Evolutionary conservation across 2,888 invertebrate species (phyloP), one percentile per base, ranked within the genome.

Genomic region (Drosophila sordidapex): DNA sequence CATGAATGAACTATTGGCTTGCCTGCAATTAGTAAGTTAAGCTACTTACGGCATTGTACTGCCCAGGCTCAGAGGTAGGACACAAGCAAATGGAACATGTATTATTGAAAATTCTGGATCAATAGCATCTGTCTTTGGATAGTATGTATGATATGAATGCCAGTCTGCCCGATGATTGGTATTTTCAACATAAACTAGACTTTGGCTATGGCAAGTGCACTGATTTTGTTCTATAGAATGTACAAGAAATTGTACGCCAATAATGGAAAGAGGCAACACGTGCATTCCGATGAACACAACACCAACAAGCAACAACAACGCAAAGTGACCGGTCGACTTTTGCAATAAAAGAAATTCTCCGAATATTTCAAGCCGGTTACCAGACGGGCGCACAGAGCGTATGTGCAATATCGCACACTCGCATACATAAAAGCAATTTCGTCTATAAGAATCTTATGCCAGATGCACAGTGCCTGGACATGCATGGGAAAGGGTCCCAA

Each of bases 311-410:
- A 53, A 56, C 43, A 63, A 65, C 63, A 75, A 51, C 66, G 69
- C 63, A 57, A 77, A 76, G 65, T 81, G 76, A 81, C 74, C 75
- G 83, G 60, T 71, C 65, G 68, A 76, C 83, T 81, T 67, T 66
- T 68, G 82, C 87, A 86, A 88, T 86, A 86, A 86, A 78, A 80
- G 78, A 76, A 88, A 86, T 86, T 83, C 82, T 83, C 59, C 83
- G 74, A 86, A 86, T 88, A 76, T 82, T 88, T 86, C 67, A 70
- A 80, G 74, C 70, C 70, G 83, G 86, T 60, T 72, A 56, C 68
- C 54, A 67, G 73, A 53, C 64, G 53, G 68, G 76, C 78, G 70
- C 69, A 70, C 80, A 65, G 63, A 54, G 61, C 74, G 85, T 82
- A 79, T 84, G 81, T 75, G 81, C 57, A 70, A 79, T 75, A 70